Conservation (phyloP, 2,888 invertebrate species). For the Amaurobius ferox region DNA sequence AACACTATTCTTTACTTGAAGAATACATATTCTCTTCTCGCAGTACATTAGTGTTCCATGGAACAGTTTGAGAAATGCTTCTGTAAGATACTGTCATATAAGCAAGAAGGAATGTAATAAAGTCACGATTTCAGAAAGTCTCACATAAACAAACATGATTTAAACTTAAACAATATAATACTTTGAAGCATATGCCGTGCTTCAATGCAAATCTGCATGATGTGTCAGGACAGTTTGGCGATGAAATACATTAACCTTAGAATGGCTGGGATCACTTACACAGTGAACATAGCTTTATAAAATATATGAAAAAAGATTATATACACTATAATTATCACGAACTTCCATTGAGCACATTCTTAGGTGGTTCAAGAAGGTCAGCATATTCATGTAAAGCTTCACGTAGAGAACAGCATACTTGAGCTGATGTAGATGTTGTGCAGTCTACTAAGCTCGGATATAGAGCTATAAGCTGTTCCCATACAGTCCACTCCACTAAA, state of each 20-base stretch:
- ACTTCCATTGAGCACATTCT: conserved; percentile 63
- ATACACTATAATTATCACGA: conserved; percentile 46
- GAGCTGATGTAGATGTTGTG: conserved; percentile 87
- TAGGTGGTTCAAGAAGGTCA: conserved; percentile 85
- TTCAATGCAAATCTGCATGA: neutral
- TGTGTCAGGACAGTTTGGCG: conserved; percentile 27
- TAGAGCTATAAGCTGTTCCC: conserved; percentile 93
- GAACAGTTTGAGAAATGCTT: too few relatives aligned
- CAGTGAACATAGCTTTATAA: conserved; percentile 44
- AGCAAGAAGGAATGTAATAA: too few relatives aligned
- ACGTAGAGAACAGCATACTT: conserved; percentile 87
- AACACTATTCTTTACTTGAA: too few relatives aligned
- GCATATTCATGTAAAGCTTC: conserved; percentile 93
- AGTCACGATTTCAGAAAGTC: too few relatives aligned
- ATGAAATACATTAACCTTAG: conserved; percentile 23
- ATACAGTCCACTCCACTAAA: conserved; percentile 91
- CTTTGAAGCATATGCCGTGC: neutral
- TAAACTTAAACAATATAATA: neutral
- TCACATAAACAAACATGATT: too few relatives aligned
- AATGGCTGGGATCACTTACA: conserved; percentile 38
- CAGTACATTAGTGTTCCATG: too few relatives aligned
- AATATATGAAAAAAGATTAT: conserved; percentile 26
- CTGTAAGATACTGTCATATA: too few relatives aligned
- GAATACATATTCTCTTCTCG: too few relatives aligned
- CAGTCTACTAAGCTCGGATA: conserved; percentile 94